A percentile compares a stretch with the other conserved stretches of the same genome.
Evolutionary conservation across 2,797 vertebrate genomes (phyloP).

Genomic region (Scolopax rusticola): DNA sequence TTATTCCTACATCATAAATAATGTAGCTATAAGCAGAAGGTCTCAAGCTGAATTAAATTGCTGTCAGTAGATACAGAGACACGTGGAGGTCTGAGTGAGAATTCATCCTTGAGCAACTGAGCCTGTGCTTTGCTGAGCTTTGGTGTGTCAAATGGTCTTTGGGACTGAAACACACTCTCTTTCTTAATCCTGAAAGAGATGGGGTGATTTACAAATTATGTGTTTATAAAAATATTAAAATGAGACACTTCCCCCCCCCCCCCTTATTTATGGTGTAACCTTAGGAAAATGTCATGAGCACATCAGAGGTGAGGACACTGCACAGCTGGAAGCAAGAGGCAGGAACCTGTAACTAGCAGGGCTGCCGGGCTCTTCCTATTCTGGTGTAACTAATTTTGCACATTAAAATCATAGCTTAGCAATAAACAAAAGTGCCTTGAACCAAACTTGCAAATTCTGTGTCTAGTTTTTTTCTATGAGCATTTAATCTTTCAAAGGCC

Average conservation of each 20-base stretch:
- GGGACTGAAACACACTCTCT: fast-evolving
- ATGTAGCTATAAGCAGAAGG: not conserved
- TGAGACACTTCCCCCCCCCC: not conserved
- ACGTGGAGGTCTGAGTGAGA: not conserved
- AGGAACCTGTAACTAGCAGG: not conserved
- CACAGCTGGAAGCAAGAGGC: not conserved
- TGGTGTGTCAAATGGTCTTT: not conserved
- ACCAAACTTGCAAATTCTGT: not conserved
- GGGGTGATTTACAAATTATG: not conserved
- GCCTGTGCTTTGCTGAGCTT: not conserved
- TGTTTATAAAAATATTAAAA: not conserved
- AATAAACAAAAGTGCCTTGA: not conserved
- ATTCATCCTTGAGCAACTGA: not conserved
- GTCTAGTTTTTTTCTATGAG: not conserved
- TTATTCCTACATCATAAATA: not conserved
- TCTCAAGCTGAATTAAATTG: not conserved
- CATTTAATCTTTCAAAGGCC: not conserved
- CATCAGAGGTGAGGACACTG: not conserved
- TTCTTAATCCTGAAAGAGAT: not conserved
- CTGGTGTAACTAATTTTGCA: not conserved
- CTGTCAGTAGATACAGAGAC: not conserved
- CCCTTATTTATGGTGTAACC: not conserved
- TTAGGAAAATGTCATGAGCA: not conserved
- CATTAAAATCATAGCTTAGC: not conserved
- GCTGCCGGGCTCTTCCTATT: not conserved